Conservation (phyloP, 2,888 invertebrate species). For the Drosophila basisetae region DNA sequence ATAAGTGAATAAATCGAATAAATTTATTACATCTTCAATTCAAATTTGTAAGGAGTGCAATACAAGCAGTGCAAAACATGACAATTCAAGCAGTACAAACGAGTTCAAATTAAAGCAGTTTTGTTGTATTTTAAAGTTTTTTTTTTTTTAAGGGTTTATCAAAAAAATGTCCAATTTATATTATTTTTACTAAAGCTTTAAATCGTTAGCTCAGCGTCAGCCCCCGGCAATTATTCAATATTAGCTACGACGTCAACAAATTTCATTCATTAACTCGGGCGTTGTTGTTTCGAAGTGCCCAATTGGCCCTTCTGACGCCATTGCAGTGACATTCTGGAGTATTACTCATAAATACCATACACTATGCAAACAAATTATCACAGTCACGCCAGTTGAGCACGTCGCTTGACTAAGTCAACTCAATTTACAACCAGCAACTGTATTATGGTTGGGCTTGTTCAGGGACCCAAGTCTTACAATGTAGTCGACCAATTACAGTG, state of each 20-base stretch:
- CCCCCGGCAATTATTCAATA: slow-evolving; percentile 26
- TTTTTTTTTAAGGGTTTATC: not conserved
- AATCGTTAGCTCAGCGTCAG: not conserved
- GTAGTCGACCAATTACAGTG: not conserved
- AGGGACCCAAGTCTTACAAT: slow-evolving; percentile 17
- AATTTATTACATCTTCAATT: not conserved
- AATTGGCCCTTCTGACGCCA: slow-evolving; percentile 64
- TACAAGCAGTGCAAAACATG: not conserved
- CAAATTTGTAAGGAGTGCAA: not conserved
- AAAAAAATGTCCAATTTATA: not conserved
- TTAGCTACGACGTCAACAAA: slow-evolving; percentile 22
- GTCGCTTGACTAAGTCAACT: slow-evolving; percentile 25
- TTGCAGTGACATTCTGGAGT: slow-evolving; percentile 65
- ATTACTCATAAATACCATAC: slow-evolving; percentile 51
- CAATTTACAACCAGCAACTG: slow-evolving; percentile 1
- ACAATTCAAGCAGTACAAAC: not conserved
- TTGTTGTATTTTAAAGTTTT: no score
- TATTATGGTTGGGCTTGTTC: slow-evolving; percentile 18
- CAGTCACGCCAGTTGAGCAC: slow-evolving; percentile 72
- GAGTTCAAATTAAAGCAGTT: not conserved
- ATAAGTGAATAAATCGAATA: not conserved
- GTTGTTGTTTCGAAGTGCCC: slow-evolving; percentile 15
- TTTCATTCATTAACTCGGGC: slow-evolving; percentile 14
- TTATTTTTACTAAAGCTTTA: not conserved
- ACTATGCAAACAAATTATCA: slow-evolving; percentile 62